Conservation (phyloP, 2,113 vertebrate genomes). For the Rattus norvegicus region GRCr8 NC_086034.1:37429001-37429500, state of each 20-base stretch:
- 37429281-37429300: background rate
- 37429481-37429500: conserved; percentile 29
- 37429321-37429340: background rate
- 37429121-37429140: background rate
- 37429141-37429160: background rate
- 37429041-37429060: background rate
- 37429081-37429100: background rate
- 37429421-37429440: background rate
- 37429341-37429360: background rate
- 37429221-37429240: background rate
- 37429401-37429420: background rate
- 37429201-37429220: too few relatives aligned
- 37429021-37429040: background rate
- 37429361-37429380: background rate
- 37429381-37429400: background rate
- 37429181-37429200: background rate
- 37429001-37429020: background rate
- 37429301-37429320: conserved; percentile 16
- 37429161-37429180: conserved; percentile 1
- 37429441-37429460: background rate
- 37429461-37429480: background rate
- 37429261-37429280: background rate
- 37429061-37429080: background rate
- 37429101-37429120: background rate
- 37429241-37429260: conserved; percentile 15